Conservation (phyloP, 2,797 vertebrate species). For the Threskiornis aethiopicus region DNA sequence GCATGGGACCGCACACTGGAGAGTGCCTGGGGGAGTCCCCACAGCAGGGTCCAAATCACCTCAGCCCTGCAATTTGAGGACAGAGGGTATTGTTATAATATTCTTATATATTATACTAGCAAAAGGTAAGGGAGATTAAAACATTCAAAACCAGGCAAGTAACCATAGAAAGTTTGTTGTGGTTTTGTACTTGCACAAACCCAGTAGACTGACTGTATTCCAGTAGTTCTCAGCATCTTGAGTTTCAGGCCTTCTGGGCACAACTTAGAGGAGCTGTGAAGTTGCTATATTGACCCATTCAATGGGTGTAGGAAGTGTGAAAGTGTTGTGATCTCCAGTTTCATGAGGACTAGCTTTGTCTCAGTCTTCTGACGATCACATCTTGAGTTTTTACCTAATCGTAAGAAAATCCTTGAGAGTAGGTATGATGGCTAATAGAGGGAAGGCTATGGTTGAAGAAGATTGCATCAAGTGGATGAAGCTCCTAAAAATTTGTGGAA, state of each 20-base stretch:
- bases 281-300: not conserved
- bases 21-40: not conserved
- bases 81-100: not conserved
- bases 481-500: not conserved
- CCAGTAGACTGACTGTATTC: not conserved
- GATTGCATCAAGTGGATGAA: not conserved
- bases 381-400: not conserved
- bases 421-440: not conserved
- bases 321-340: not conserved
- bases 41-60: not conserved
- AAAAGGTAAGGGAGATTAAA: not conserved
- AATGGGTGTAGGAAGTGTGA: not conserved
- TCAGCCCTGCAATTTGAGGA: not conserved
- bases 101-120: not conserved
- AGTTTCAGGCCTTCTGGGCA: not conserved
- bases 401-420: not conserved
- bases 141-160: not conserved
- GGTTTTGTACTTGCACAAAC: not conserved
- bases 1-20: rapidly evolving
- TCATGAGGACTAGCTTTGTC: not conserved
- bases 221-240: not conserved
- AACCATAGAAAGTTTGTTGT: not conserved
- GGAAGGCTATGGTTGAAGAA: not conserved
- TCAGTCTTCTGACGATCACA: not conserved
- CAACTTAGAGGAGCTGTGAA: not conserved